Evolutionary conservation across 2,797 vertebrate species (phyloP), one percentile per base, ranked within the genome.

Genomic region (Hippoglossus hippoglossus): DNA sequence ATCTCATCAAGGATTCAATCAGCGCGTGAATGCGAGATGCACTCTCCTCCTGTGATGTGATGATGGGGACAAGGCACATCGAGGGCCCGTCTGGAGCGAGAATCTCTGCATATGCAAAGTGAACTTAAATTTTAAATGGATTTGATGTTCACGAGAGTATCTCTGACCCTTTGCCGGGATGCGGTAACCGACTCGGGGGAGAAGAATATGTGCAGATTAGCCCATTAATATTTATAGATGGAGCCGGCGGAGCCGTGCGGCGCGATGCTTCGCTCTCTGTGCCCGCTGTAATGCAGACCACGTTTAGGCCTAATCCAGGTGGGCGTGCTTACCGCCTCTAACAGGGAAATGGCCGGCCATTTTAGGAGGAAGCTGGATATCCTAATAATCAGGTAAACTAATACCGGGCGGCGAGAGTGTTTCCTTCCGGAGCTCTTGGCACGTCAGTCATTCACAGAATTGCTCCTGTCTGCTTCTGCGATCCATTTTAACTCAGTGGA

Each of bases 301-400:
- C 13, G 73, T 78, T 78, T 34, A 49, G 66, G 74, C 58, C 39
- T 79, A 61, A 81, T 80, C 79, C 85, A 90, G 86, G 84, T 86
- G 86, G 85, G 74, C 10, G 41, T 80, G 72, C 74, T 80, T 54
- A 55, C 75, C n/a, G 76, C 66, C 73, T 82, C 68, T 77, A 87
- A 90, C 73, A 31, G 71, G 83, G 77, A 89, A 90, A 91, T 89
- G 73, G 77, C 28, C 39, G 9, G 64, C 72, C 82, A 71, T 91
- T 91, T 88, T 60, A 72, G 81, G 79, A 85, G 92, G 91, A 93
- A 92, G 93, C 83, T 84, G 81, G 88, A 90, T 84, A 95, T 97
- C 96, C 96, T 93, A 94, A 94, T 96, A 96, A 98, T 96, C 96
- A 97, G 94, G 96, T 96, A 94, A 90, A 93, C 91, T 92, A 93